phyloP scores from a whole-genome alignment of 2,797 vertebrate genomes.

The Erithacus rubecula region DNA sequence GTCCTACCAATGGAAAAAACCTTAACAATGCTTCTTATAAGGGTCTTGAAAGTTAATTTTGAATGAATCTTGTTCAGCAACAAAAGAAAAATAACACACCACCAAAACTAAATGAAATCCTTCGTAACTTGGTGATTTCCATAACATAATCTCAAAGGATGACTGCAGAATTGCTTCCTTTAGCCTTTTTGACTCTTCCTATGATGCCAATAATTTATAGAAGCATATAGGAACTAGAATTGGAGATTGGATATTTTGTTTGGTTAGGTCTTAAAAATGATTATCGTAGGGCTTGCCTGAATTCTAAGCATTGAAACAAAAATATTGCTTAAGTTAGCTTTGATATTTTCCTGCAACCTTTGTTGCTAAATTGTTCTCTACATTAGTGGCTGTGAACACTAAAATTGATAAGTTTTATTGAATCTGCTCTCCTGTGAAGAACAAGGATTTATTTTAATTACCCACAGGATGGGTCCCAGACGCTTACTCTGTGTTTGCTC shows the following conservation, averaged over 20 bases:
- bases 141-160: background rate
- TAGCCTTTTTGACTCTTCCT: background rate
- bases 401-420: background rate
- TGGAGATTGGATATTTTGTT: background rate
- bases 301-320: background rate
- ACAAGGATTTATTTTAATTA: constrained; percentile 10
- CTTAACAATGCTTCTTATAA: background rate
- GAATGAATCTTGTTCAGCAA: background rate
- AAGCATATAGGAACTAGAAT: background rate
- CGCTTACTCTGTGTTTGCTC: background rate
- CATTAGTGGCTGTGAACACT: background rate
- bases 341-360: background rate
- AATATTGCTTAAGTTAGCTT: background rate
- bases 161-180: background rate
- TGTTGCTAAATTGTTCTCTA: background rate
- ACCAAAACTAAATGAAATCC: background rate
- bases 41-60: background rate
- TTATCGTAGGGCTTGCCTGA: background rate
- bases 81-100: background rate
- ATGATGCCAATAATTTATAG: background rate
- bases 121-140: background rate
- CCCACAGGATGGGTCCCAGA: background rate
- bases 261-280: background rate
- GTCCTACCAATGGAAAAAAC: background rate
- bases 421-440: background rate